These are phyloP conservation scores for Nemopilema nomurai DNA, from an alignment of 30 jellyfish, hydroid and myxozoan genomes.

Conservation along the genomic window DNA sequence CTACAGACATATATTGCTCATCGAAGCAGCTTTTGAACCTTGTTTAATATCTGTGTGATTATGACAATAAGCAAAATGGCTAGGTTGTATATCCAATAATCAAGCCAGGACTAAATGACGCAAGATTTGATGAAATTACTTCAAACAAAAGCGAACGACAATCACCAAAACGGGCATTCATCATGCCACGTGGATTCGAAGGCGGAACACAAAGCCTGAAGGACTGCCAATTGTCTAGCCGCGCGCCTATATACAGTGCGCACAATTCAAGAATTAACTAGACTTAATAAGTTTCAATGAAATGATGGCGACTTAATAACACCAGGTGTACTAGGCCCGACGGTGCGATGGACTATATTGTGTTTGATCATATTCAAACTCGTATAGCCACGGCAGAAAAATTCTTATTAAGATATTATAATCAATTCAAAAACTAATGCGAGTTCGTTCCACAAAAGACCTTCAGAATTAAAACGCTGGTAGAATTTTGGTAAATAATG, in stretches of 20 bases:
- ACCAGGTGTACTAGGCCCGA: not conserved
- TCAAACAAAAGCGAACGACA: not conserved
- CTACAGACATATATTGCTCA: not conserved
- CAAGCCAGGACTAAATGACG: not conserved
- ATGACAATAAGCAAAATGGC: not conserved
- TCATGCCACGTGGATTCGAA: not conserved
- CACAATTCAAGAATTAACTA: not conserved
- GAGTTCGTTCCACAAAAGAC: no score
- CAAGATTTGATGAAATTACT: conserved; percentile 28
- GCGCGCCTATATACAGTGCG: not conserved
- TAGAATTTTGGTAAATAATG: no score
- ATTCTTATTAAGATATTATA: no score
- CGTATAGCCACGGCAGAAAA: not conserved
- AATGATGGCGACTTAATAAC: not conserved
- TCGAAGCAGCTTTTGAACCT: not conserved
- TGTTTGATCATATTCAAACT: not conserved
- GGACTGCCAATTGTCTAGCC: not conserved
- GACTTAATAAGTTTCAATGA: not conserved
- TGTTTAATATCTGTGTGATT: not conserved
- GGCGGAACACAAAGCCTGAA: not conserved
- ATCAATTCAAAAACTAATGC: no score
- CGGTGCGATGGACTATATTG: not conserved
- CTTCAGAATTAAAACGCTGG: no score
- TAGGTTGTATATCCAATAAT: conserved; percentile 3
- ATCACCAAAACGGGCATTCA: not conserved